Evolutionary conservation across 2,113 vertebrate genomes (phyloP).

Genomic region (Serinus canaria): DNA sequence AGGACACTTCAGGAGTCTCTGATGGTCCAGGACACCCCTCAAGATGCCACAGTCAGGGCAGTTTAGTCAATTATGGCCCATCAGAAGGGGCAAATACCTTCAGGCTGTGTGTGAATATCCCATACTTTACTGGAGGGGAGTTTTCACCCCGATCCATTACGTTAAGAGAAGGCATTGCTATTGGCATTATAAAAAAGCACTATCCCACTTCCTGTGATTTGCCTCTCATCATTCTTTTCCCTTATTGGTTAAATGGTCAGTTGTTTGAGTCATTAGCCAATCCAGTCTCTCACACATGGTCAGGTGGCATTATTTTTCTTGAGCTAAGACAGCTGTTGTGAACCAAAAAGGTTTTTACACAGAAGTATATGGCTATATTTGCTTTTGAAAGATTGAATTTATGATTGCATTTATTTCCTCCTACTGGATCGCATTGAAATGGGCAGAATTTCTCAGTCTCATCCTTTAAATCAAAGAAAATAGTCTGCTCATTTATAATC

Average conservation of each 20-base stretch:
- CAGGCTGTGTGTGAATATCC: not conserved
- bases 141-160: not conserved
- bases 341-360: not conserved
- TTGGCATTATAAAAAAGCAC: not conserved
- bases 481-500: not conserved
- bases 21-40: not conserved
- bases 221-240: not conserved
- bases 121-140: not conserved
- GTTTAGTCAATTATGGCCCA: not conserved
- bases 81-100: not conserved
- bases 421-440: not conserved
- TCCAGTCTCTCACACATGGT: not conserved
- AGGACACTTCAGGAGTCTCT: not conserved
- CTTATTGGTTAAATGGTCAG: fast-evolving
- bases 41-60: not conserved
- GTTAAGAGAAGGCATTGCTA: not conserved
- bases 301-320: not conserved
- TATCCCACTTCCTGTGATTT: not conserved
- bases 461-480: not conserved
- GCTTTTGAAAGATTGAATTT: not conserved
- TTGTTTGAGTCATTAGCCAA: not conserved
- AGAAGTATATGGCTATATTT: not conserved
- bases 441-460: not conserved
- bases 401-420: not conserved
- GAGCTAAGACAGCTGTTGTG: not conserved